Percentiles rank a stretch among this genome's conserved stretches.
These are phyloP conservation scores for Autographa gamma DNA, from an alignment of 2,888 invertebrate genomes.

Conservation along the genomic window DNA sequence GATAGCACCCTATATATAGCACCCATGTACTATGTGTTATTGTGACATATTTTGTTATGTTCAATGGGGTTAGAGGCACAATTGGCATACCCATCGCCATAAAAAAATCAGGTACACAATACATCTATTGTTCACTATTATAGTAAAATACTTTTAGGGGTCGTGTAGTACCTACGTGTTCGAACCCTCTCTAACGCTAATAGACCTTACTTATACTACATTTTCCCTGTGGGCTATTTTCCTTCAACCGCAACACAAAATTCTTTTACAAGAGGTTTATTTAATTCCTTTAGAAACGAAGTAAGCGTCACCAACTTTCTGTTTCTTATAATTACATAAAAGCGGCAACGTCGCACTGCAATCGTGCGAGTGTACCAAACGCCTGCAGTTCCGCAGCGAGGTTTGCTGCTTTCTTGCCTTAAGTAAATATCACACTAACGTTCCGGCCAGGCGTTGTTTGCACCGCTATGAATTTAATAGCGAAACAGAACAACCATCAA, in stretches of 20 bases:
- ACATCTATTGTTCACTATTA: slow-evolving; percentile 14
- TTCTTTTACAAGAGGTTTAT: slow-evolving; percentile 37
- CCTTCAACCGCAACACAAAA: slow-evolving; percentile 10
- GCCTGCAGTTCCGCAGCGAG: slow-evolving; percentile 61
- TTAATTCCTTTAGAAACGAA: slow-evolving; percentile 32
- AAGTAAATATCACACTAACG: slow-evolving; percentile 57
- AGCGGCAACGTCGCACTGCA: slow-evolving; percentile 46
- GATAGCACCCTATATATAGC: too few species aligned
- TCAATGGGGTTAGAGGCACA: not conserved
- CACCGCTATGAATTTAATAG: slow-evolving; percentile 55
- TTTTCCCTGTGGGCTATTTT: slow-evolving; percentile 22
- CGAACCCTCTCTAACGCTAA: slow-evolving; percentile 4
- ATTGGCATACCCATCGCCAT: not conserved
- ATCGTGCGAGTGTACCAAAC: slow-evolving; percentile 51
- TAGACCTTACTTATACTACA: slow-evolving; percentile 3
- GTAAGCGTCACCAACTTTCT: slow-evolving; percentile 35
- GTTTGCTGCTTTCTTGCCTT: slow-evolving; percentile 57
- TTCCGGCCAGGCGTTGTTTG: slow-evolving; percentile 53
- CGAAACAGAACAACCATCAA: slow-evolving; percentile 54
- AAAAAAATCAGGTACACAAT: not conserved
- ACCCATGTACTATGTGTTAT: too few species aligned
- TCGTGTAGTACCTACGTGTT: slow-evolving; percentile 2
- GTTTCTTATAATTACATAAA: slow-evolving; percentile 42
- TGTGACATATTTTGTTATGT: too few species aligned
- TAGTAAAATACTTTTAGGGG: slow-evolving; percentile 16